Base-by-base conservation (phyloP, 2,888 invertebrate genomes). In the Caenorhabditis doughertyi region DNA sequence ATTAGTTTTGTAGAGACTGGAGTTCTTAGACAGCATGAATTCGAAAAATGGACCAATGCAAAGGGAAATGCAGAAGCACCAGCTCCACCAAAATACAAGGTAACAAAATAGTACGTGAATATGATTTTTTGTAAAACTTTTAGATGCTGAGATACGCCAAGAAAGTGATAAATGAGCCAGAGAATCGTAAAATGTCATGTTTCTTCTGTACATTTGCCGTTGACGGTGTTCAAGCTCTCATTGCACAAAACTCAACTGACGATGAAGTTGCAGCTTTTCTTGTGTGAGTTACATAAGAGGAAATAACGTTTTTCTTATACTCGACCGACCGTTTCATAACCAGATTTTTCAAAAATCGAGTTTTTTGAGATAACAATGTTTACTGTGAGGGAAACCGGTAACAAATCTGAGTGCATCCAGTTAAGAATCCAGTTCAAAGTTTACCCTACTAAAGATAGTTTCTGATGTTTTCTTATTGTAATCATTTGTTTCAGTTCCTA, bases 181-280 rank as follows among this genome's bases (percentile, higher is more conserved):
- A 85, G 23, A 81, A 84, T 18, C 56, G 79, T 8, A 80, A 81
- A 51, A 67, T 84, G 51, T 85, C 85, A n/a, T 87, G 87, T 62
- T 62, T 86, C 21, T 74, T 80, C 13, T 89, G 89, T 49, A 86
- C 85, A 21, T 68, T 88, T 18, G 64, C 80, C 1, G 88, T 89
- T 7, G 85, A 86, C 49, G 89, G 88, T 11, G 74, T 88, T 18
- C 83, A 86, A 58, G 73, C 72, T 11, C 18, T 85, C 32, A 77
- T 85, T 32, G 44, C 65, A 0, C 76, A 85, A 49, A 86, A 87
- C 39, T 77, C 71, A 2, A 86, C 87, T 4, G 88, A 89, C 64
- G 84, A 86, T 27, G 86, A 88, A 60, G 83, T 89, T 55, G 87
- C 86, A 13, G 70, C 74, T 0, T 88, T 86, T 47, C 53, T 87